A percentile compares a stretch with the other conserved stretches of the same genome.
Evolutionary conservation across 2,113 vertebrate genomes (phyloP).

Genomic region (Archocentrus centrarchus): DNA sequence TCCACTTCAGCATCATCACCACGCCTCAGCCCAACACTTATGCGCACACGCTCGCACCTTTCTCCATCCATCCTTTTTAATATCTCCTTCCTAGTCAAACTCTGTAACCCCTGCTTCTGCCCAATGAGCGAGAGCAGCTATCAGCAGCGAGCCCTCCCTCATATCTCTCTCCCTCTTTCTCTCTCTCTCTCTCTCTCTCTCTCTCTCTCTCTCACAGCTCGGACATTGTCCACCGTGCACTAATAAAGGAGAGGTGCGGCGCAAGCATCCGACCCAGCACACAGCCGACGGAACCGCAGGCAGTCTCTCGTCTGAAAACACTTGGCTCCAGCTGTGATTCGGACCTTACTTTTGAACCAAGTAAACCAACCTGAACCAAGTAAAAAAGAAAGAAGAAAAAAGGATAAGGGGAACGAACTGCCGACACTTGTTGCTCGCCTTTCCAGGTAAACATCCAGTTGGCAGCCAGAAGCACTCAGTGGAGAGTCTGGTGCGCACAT

Average conservation of each 20-base stretch:
- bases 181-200: constrained; percentile 51
- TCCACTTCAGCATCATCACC: constrained; percentile 25
- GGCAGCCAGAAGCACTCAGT: constrained; percentile 15
- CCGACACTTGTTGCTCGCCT: constrained; percentile 52
- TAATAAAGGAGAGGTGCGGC: constrained; percentile 72
- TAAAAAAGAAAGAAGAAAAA: neutral
- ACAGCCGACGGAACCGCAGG: constrained; percentile 41
- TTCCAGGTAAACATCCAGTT: constrained; percentile 53
- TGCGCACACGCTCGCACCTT: neutral
- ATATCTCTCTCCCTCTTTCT: constrained; percentile 53
- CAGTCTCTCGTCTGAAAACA: neutral
- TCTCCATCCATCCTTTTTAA: constrained; percentile 60
- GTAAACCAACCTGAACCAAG: neutral
- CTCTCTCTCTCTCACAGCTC: constrained; percentile 53
- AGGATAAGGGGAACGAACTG: constrained; percentile 8
- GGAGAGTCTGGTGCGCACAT: constrained; percentile 69
- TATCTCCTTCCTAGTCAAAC: constrained; percentile 68
- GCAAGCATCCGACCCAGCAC: constrained; percentile 63
- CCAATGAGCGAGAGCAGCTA: constrained; percentile 81
- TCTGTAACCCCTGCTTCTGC: constrained; percentile 75
- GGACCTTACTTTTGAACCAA: neutral
- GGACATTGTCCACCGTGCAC: constrained; percentile 64
- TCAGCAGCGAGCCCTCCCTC: constrained; percentile 73
- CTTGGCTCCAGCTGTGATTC: constrained; percentile 3
- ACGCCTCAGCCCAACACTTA: neutral